Conservation (phyloP, 1,140 invertebrate genomes). For the Aphelinus atriplicis region DNA sequence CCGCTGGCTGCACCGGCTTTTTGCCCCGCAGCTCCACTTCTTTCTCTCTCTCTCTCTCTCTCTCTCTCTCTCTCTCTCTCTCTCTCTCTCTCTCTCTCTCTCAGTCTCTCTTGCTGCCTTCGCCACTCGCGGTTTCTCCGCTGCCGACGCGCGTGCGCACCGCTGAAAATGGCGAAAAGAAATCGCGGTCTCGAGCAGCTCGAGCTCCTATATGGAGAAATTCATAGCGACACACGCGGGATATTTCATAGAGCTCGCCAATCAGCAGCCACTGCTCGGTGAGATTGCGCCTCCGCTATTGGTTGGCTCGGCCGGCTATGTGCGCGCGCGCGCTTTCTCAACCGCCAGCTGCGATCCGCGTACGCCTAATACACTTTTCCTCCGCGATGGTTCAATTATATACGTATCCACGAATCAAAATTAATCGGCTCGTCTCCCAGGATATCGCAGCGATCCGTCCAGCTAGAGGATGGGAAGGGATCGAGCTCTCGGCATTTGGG, state of each 20-base stretch:
- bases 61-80: not conserved
- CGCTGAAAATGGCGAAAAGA: constrained; percentile 38
- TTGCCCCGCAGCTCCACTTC: not conserved
- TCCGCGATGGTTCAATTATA: no score
- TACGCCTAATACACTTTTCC: no score
- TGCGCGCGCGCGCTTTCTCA: not conserved
- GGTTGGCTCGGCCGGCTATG: not conserved
- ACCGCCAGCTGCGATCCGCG: no score
- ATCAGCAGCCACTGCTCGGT: not conserved
- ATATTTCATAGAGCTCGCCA: not conserved
- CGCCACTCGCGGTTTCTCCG: constrained; percentile 13
- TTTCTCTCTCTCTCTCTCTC: not conserved
- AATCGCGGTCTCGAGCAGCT: constrained; percentile 3
- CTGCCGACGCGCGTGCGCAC: not conserved
- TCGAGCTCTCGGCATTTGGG: not conserved
- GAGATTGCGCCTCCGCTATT: not conserved
- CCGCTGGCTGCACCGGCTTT: constrained; percentile 8
- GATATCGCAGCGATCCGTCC: no score
- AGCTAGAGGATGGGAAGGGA: no score
- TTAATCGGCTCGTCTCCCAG: no score
- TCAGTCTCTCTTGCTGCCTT: not conserved
- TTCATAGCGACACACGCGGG: constrained; percentile 11
- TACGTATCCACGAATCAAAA: no score
- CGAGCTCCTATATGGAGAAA: constrained; percentile 13
- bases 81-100: not conserved